phyloP scores from a whole-genome alignment of 2,797 vertebrate species.

The Coregonus suidteri region DNA sequence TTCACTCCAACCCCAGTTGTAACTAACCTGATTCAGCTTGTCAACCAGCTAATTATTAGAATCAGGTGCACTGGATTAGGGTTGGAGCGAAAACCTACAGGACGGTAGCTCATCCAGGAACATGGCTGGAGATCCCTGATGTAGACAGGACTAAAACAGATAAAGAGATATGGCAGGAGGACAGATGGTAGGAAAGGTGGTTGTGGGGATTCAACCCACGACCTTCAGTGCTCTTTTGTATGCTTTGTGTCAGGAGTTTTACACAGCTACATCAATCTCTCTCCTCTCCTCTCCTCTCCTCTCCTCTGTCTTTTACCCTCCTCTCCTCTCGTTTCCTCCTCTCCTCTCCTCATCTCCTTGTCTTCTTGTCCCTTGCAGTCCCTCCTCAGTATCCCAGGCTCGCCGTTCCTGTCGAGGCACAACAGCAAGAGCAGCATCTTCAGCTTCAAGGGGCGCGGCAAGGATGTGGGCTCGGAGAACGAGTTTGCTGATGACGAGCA shows the following conservation, averaged over 20 bases:
- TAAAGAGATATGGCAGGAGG: too few species aligned
- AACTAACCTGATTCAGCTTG: too few species aligned
- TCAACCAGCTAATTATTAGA: too few species aligned
- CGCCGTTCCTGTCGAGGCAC: constrained; percentile 94
- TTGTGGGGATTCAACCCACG: too few species aligned
- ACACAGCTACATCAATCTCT: constrained; percentile 28
- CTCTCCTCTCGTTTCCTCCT: constrained; percentile 51
- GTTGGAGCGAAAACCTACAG: too few species aligned
- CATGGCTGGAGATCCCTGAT: too few species aligned
- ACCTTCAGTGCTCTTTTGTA: too few species aligned
- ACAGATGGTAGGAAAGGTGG: too few species aligned
- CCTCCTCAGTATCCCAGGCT: constrained; percentile 96
- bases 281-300: constrained; percentile 54
- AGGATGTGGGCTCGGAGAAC: constrained; percentile 93
- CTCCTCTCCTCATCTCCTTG: constrained; percentile 68
- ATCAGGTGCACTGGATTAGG: too few species aligned
- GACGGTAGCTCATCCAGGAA: too few species aligned
- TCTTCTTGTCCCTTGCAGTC: constrained; percentile 75
- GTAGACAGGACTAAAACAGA: too few species aligned
- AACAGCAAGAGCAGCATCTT: constrained; percentile 99
- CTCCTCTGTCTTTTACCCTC: constrained; percentile 27
- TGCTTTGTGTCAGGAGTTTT: background rate
- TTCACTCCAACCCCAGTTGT: too few species aligned
- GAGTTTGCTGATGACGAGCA: constrained; percentile 98
- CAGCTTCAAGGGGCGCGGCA: constrained; percentile 89